These are phyloP conservation scores for Damaliscus lunatus DNA, from an alignment of 2,113 vertebrate species.

Conservation along the genomic window DNA sequence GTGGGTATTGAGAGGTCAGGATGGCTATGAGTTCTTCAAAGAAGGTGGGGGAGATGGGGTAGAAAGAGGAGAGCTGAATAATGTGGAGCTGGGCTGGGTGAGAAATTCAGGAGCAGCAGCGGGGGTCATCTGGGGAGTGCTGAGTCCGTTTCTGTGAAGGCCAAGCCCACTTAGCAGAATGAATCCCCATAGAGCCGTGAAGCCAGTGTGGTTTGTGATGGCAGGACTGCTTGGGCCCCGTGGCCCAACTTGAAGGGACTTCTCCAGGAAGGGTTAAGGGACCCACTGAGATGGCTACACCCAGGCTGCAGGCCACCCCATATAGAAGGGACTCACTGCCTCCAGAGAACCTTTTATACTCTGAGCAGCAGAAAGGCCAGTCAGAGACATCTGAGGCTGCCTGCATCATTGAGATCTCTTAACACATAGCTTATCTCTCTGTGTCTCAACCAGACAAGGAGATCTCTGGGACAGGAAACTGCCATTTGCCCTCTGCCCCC, in stretches of 20 bases:
- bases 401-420: rapidly evolving
- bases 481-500: not conserved
- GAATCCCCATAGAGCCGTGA: not conserved
- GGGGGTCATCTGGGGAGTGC: not conserved
- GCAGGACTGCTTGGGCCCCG: not conserved
- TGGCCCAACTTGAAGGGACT: not conserved
- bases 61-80: not conserved
- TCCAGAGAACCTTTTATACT: not conserved
- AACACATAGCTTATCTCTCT: not conserved
- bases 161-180: not conserved
- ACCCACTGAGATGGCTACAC: not conserved
- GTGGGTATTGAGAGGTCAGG: not conserved
- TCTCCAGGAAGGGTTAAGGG: not conserved
- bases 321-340: not conserved
- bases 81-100: not conserved
- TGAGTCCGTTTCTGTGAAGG: not conserved
- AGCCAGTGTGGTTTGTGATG: not conserved
- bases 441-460: not conserved
- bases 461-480: not conserved
- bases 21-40: not conserved
- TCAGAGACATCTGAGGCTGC: not conserved
- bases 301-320: not conserved
- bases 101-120: not conserved
- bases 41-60: not conserved
- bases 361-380: not conserved